Conservation (phyloP, 1,140 invertebrate genomes). For the Scaptomyza hsui region DNA sequence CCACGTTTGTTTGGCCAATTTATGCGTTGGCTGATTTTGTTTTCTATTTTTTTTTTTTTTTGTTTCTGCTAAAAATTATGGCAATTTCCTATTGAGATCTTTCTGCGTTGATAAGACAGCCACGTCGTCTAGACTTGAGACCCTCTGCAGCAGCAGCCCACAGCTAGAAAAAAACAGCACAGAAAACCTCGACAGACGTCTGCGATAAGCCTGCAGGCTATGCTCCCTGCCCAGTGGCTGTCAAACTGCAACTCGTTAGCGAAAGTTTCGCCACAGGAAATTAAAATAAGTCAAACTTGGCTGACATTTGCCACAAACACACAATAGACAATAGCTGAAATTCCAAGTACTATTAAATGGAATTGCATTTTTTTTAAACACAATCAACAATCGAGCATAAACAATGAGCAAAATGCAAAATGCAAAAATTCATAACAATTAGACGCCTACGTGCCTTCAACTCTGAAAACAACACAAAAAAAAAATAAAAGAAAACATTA, state of each 20-base stretch:
- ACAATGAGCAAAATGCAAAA: constrained; percentile 58
- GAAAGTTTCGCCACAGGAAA: constrained; percentile 40
- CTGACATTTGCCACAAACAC: constrained; percentile 31
- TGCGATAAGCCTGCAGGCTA: constrained; percentile 54
- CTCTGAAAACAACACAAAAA: not conserved
- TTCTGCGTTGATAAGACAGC: constrained; percentile 56
- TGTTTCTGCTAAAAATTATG: constrained; percentile 39
- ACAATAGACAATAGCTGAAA: constrained; percentile 8
- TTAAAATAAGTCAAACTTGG: constrained; percentile 11
- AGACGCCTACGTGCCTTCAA: constrained; percentile 67
- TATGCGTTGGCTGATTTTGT: constrained; percentile 35
- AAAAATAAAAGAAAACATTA: constrained; percentile 34
- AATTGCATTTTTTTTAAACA: constrained; percentile 46
- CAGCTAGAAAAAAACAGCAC: constrained; percentile 45
- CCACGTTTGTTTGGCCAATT: constrained; percentile 11
- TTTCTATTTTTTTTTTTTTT: constrained; percentile 3
- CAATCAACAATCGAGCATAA: constrained; percentile 40
- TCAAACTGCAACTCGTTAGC: constrained; percentile 36
- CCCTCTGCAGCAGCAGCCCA: constrained; percentile 46
- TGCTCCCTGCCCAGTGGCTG: constrained; percentile 28
- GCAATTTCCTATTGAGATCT: constrained; percentile 76
- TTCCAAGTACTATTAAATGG: constrained; percentile 51
- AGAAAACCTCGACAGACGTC: constrained; percentile 48
- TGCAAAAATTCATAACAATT: constrained; percentile 72
- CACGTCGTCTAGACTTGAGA: constrained; percentile 58